A percentile compares a stretch with the other conserved stretches of the same genome.
Conservation (phyloP, 2,888 invertebrate species). For the Neria commutata region DNA sequence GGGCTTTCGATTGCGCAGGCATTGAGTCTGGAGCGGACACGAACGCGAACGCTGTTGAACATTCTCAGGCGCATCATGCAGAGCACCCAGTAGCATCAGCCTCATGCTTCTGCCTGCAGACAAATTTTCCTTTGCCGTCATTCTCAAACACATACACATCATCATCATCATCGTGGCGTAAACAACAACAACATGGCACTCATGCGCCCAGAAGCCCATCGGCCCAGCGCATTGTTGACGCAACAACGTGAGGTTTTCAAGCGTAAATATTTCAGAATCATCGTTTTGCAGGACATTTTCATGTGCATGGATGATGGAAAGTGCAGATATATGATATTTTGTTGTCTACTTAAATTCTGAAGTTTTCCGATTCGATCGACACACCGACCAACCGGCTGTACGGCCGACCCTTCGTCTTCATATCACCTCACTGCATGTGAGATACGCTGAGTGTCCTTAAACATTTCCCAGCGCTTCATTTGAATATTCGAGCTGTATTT, state of each 20-base stretch:
- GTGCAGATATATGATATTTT: neutral
- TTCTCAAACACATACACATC: no score
- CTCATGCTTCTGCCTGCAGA: no score
- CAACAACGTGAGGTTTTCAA: conserved; percentile 28
- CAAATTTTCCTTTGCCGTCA: no score
- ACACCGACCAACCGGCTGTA: no score
- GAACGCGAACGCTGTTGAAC: neutral
- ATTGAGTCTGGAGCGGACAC: neutral
- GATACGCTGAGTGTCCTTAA: neutral
- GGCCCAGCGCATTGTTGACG: conserved; percentile 5
- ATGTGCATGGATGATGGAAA: neutral
- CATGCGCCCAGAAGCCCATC: neutral
- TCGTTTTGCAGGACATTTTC: conserved; percentile 22
- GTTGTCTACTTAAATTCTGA: neutral
- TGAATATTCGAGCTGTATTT: conserved; percentile 36
- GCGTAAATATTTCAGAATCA: conserved; percentile 28
- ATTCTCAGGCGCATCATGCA: no score
- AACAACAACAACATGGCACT: conserved; percentile 5
- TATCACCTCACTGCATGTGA: neutral
- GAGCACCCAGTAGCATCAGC: no score
- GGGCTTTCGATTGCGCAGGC: neutral
- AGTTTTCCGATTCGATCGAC: no score
- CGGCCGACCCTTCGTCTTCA: conserved; percentile 2
- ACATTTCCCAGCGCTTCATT: conserved; percentile 34
- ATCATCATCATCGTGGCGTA: neutral